Evolutionary conservation across 2,888 invertebrate species (phyloP), one percentile per base, ranked within the genome.

Genomic region (Leptinotarsa tumamoca): DNA sequence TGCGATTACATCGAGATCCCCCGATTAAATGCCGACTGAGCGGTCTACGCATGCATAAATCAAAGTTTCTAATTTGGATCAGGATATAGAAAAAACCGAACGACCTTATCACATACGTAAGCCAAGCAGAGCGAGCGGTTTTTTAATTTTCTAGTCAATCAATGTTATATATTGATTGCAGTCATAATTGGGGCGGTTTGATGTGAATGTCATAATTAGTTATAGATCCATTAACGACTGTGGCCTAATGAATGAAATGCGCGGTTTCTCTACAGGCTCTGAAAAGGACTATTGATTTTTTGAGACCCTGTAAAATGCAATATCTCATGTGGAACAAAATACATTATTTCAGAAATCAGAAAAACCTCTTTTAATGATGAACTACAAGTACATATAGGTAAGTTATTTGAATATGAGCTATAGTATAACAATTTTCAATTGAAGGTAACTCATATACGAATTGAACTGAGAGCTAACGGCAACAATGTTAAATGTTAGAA

Each of bases 181-280:
- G 58, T 21, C 58, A 58, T 58, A 23, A 58, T 58, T 58, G 14
- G 21, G 58, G 23, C 58, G 58, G 58, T 58, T 58, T 15, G 58
- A 13, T 23, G 58, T 21, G 15, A 58, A 58, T 58, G 58, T 58
- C 58, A 23, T 58, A 58, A 58, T 58, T 58, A 58, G 58, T 58
- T 58, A 23, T 14, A 18, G 2, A 21, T 21, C 58, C 58, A 58
- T 58, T 58, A 23, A 14, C 58, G 58, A 58, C 3, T 21, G 7
- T 21, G 23, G 4, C 21, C 1, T 58, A 58, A 58, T 58, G 58
- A 58, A 23, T 2, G 23, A 58, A 58, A 58, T 23, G 58, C 15
- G 58, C 13, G 18, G 27, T 58, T 58, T 23, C 23, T 10, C 58
- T 15, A 15, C 13, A 14, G 58, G 58, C 15, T 58, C 58, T 4